A percentile compares a stretch with the other conserved stretches of the same genome.
Conservation (phyloP, 2,797 vertebrate genomes). For the Pseudochirops corinnae region DNA sequence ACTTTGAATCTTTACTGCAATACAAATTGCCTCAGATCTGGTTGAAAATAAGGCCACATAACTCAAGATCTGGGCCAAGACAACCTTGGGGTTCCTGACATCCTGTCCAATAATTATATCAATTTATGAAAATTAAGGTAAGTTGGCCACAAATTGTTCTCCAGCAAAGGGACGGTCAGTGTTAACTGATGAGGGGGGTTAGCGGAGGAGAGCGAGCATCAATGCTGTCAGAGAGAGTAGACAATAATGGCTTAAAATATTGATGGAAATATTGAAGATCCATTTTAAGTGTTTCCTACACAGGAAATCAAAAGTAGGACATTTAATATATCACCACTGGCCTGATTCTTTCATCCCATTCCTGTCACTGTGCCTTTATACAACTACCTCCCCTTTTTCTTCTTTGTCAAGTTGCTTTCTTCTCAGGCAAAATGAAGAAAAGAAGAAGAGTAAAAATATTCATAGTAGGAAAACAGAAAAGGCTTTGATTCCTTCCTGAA, state of each 20-base stretch:
- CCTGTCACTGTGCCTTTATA: slow-evolving; percentile 66
- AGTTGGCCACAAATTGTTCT: neutral
- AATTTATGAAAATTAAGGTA: slow-evolving; percentile 38
- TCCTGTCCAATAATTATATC: slow-evolving; percentile 22
- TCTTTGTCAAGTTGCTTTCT: slow-evolving; percentile 50
- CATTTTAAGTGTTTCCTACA: slow-evolving; percentile 69
- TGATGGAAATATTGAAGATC: slow-evolving; percentile 70
- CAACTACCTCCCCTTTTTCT: neutral
- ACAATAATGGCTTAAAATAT: slow-evolving; percentile 49
- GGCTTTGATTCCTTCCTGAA: slow-evolving; percentile 15
- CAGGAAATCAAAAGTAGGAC: slow-evolving; percentile 70
- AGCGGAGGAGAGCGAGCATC: neutral
- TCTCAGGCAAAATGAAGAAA: slow-evolving; percentile 39
- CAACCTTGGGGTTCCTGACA: neutral
- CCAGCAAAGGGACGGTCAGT: neutral
- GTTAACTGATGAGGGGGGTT: neutral
- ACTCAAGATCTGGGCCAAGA: neutral
- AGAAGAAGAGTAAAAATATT: neutral
- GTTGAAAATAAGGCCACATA: neutral
- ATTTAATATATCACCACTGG: slow-evolving; percentile 63
- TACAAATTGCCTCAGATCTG: slow-evolving; percentile 35
- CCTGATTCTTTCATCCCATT: slow-evolving; percentile 70
- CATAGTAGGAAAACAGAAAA: neutral
- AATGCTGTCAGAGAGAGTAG: slow-evolving; percentile 54
- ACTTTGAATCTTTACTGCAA: slow-evolving; percentile 51